phyloP scores from a whole-genome alignment of 1,140 invertebrate species.

The Araneus ventricosus region DNA sequence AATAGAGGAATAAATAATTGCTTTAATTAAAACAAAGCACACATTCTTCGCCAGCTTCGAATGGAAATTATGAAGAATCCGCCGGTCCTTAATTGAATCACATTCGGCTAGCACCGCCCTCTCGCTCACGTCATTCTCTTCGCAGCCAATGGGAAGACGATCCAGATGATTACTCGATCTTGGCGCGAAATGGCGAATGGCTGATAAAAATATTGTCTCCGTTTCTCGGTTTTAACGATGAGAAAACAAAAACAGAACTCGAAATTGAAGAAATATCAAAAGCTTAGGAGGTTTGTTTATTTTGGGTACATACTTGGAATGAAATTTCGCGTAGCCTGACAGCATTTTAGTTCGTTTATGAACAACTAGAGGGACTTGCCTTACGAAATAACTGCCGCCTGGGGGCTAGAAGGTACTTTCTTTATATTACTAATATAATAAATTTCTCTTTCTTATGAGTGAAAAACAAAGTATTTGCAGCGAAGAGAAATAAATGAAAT shows the following conservation, averaged over 20 bases:
- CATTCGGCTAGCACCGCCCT: neutral
- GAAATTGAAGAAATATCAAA: too few species aligned
- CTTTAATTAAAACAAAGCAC: neutral
- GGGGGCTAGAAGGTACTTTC: too few species aligned
- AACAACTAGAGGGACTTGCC: too few species aligned
- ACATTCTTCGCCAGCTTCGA: neutral
- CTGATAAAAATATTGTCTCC: neutral
- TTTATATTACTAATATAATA: too few species aligned
- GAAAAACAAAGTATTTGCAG: too few species aligned
- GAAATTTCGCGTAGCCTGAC: too few species aligned
- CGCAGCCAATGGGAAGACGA: neutral
- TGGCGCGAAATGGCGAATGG: slow-evolving; percentile 39
- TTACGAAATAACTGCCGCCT: too few species aligned
- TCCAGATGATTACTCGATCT: neutral
- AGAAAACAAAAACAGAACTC: neutral
- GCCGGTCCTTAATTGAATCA: slow-evolving; percentile 11
- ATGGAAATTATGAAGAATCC: neutral
- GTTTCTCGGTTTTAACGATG: neutral
- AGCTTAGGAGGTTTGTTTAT: too few species aligned
- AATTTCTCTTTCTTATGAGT: too few species aligned
- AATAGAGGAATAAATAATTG: neutral
- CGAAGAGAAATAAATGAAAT: too few species aligned
- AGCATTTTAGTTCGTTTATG: too few species aligned
- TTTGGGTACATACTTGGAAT: too few species aligned
- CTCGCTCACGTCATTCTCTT: neutral